These are phyloP conservation scores for Trematomus bernacchii DNA, from an alignment of 2,797 vertebrate genomes.

Conservation along the genomic window DNA sequence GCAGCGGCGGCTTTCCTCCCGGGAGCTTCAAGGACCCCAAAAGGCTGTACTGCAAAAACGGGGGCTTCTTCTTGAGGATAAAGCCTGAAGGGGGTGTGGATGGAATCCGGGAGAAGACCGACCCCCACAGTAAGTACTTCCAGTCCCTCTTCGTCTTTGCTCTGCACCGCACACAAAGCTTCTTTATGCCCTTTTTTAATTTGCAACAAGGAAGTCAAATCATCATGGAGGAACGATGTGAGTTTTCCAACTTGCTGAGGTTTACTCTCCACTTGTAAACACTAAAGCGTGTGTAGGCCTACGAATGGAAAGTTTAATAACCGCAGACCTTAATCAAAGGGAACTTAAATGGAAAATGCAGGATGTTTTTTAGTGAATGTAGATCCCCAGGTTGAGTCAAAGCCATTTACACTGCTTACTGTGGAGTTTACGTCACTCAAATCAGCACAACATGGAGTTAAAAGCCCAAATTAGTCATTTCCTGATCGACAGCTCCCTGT, in stretches of 20 bases:
- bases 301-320: constrained; percentile 56
- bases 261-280: constrained; percentile 44
- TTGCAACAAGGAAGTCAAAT: constrained; percentile 49
- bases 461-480: constrained; percentile 14
- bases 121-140: constrained; percentile 93
- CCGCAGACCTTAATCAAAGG: constrained; percentile 29
- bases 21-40: constrained; percentile 96
- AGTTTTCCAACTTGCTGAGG: constrained; percentile 68
- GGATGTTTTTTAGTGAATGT: constrained; percentile 50
- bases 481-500: constrained; percentile 5
- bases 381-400: constrained; percentile 66
- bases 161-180: constrained; percentile 62
- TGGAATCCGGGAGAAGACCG: constrained; percentile 94
- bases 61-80: constrained; percentile 96
- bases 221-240: constrained; percentile 47
- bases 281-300: constrained; percentile 29
- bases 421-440: constrained; percentile 51
- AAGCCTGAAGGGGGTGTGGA: constrained; percentile 94
- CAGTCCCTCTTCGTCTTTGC: constrained; percentile 28
- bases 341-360: constrained; percentile 41
- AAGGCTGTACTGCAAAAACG: constrained; percentile 96
- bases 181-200: constrained; percentile 63
- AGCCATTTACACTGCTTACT: constrained; percentile 37
- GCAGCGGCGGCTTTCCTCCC: constrained; percentile 87
- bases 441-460: constrained; percentile 37